Evolutionary conservation across 2,113 vertebrate genomes (phyloP), one percentile per base, ranked within the genome.

Genomic region (Coptodon rendalli): DNA sequence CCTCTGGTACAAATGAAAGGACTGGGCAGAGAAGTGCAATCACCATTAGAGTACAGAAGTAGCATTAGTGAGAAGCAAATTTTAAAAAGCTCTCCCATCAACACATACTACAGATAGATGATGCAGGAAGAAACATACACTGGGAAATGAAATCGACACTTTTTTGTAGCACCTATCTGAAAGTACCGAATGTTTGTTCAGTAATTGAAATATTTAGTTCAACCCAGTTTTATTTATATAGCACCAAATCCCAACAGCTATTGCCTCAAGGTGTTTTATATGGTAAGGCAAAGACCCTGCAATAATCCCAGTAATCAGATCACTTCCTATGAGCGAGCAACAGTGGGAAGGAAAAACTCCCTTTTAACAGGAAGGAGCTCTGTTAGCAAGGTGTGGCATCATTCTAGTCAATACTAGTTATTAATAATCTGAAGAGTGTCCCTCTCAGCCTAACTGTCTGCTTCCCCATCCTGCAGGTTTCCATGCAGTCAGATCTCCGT

Each of bases 1-100:
- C 82, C 89, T 94, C 79, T 87, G 89, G 87, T 91, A 89, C 56
- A 34, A 90, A 91, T 88, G 91, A 90, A 92, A 89, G 87, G 84
- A 88, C 59, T 12, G 43, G 80, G 82, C 56, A 89, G 88, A 53
- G 76, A 79, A 88, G 80, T 87, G 88, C 86, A 94, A 92, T 93
- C 85, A 86, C 88, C 86, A 89, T 91, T 86, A 87, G 45, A 83
- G 63, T 83, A 59, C 59, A 81, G 48, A 73, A 84, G 85, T 83
- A 59, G 86, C 86, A 87, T 88, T 83, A 88, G 86, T 27, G 85
- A 81, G 82, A 89, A 83, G 45, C 40, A 81, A 76, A 68, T 86
- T 90, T 88, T 89, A 90, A 87, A 92, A 87, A 78, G 22, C 1
- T 27, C 45, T 14, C 45, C 73, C 45, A 50, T 50, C 45, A 50